Evolutionary conservation across 2,888 invertebrate genomes (phyloP).

Genomic region (Synanthedon tipuliformis): DNA sequence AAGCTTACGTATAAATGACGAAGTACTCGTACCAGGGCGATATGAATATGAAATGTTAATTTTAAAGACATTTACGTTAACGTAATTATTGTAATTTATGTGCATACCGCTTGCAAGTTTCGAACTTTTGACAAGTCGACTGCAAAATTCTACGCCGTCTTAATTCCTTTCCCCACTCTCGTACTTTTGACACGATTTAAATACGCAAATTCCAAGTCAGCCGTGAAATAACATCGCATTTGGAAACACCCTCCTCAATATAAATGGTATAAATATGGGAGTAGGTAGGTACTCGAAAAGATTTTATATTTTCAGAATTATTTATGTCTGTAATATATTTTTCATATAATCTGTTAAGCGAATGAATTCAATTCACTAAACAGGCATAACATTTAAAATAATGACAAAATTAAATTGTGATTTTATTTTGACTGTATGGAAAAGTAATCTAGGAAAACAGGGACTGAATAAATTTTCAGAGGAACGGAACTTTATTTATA

Average conservation of each 20-base stretch:
- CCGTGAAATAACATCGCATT: slow-evolving; percentile 8
- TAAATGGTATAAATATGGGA: neutral
- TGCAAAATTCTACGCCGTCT: neutral
- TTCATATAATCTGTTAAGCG: no score
- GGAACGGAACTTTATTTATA: no score
- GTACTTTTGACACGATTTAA: neutral
- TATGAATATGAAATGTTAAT: no score
- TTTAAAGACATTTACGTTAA: neutral
- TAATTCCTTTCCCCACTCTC: neutral
- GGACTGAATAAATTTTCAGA: neutral
- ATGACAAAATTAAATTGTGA: no score
- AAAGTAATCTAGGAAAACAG: neutral
- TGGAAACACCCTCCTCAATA: slow-evolving; percentile 10
- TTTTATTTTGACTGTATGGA: no score
- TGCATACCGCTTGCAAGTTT: neutral
- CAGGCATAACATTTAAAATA: no score
- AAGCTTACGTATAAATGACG: no score
- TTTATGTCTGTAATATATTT: no score
- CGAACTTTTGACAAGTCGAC: neutral
- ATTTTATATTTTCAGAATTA: no score
- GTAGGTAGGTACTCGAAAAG: neutral
- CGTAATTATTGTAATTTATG: neutral
- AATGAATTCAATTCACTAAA: no score
- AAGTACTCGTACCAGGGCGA: no score
- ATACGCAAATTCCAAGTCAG: neutral